Percentiles rank a stretch among this genome's conserved stretches.
phyloP scores from a whole-genome alignment of 1,140 invertebrate species.

The Lucilia sericata region DNA sequence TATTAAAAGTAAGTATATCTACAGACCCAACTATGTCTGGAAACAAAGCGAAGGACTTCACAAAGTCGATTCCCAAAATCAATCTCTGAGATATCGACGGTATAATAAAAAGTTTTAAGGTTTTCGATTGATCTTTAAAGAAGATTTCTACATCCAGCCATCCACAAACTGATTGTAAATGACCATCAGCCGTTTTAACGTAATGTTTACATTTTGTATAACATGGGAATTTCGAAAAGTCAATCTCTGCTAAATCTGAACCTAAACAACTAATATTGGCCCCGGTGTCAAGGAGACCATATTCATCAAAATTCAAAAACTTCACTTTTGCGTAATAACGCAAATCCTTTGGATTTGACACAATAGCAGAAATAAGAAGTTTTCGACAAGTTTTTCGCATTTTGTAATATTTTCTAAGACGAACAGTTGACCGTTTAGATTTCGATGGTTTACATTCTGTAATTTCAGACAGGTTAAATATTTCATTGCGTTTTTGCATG shows the following conservation, averaged over 20 bases:
- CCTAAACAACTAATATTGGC: no score
- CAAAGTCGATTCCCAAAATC: constrained; percentile 44
- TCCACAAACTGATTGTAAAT: constrained; percentile 40
- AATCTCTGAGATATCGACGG: constrained; percentile 17
- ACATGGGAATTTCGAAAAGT: constrained; percentile 14
- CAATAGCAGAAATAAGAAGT: constrained; percentile 16
- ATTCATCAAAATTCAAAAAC: constrained; percentile 38
- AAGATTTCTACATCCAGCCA: constrained; percentile 6
- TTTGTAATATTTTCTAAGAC: constrained; percentile 41
- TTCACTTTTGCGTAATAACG: constrained; percentile 28
- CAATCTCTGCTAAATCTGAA: constrained; percentile 33
- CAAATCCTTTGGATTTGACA: constrained; percentile 30
- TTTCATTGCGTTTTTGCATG: not conserved
- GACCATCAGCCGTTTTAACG: constrained; percentile 46
- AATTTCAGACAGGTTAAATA: not conserved
- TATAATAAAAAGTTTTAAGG: constrained; percentile 39
- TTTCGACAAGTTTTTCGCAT: not conserved
- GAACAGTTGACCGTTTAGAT: constrained; percentile 12
- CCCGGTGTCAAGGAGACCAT: no score
- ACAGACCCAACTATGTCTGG: no score
- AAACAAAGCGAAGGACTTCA: no score
- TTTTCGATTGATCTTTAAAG: constrained; percentile 23
- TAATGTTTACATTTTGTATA: constrained; percentile 15
- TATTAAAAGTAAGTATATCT: no score
- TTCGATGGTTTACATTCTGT: not conserved